Evolutionary conservation across 2,888 invertebrate genomes (phyloP).

Genomic region (Chalcis sispes): DNA sequence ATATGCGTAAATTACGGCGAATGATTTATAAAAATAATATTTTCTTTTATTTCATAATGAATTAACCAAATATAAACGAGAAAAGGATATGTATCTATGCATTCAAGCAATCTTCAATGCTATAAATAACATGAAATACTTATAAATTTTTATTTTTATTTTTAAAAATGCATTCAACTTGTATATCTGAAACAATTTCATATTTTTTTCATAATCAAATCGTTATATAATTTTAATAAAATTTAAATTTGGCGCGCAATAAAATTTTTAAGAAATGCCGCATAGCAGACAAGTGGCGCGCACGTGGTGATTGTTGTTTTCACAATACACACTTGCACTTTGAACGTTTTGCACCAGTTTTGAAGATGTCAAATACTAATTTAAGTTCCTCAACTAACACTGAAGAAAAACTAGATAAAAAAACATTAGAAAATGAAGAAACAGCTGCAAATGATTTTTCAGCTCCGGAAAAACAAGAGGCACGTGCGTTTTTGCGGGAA

Average conservation of each 20-base stretch:
- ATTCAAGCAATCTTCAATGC: no score
- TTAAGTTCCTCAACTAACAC: background rate
- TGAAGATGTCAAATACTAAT: constrained; percentile 30
- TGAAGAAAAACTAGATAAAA: constrained; percentile 1
- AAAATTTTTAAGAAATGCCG: background rate
- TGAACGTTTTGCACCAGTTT: background rate
- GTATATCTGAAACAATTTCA: no score
- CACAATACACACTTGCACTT: background rate
- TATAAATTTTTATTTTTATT: no score
- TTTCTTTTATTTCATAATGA: no score
- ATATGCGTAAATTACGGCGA: no score
- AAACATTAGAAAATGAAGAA: constrained; percentile 39
- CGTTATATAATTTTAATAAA: no score
- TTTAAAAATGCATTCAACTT: no score
- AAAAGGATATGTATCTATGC: no score
- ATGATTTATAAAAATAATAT: no score
- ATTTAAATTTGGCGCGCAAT: constrained; percentile 36
- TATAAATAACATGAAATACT: no score
- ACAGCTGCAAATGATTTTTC: constrained; percentile 64
- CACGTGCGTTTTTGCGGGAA: constrained; percentile 75
- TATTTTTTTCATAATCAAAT: no score
- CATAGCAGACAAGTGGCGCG: background rate
- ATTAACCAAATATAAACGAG: no score
- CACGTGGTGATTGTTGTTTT: constrained; percentile 24
- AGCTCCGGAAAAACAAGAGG: constrained; percentile 71